Conservation (phyloP, 1,140 invertebrate species). For the Cotesia vestalis region DNA sequence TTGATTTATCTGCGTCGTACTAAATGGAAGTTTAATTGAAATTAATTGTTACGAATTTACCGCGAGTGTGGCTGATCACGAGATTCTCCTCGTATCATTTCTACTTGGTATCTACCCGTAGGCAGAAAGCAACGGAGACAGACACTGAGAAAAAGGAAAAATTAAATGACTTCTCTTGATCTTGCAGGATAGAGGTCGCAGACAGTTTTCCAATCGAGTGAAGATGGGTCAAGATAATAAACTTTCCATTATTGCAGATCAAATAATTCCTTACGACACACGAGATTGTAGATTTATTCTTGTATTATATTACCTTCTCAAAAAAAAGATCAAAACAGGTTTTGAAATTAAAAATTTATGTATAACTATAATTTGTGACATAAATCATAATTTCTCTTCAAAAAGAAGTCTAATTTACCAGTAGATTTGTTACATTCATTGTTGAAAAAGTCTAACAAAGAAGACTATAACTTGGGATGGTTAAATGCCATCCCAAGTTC, state of each 20-base stretch:
- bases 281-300: not conserved
- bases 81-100: not conserved
- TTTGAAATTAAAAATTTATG: not conserved
- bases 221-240: slow-evolving; percentile 3
- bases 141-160: not conserved
- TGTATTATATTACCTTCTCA: no score
- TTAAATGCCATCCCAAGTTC: not conserved
- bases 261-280: slow-evolving; percentile 16
- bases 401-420: not conserved
- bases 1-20: slow-evolving; percentile 32
- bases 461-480: not conserved
- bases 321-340: not conserved
- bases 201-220: slow-evolving; percentile 22
- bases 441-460: not conserved
- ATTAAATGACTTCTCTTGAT: not conserved
- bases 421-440: not conserved
- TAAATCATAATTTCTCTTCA: not conserved
- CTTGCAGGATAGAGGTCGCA: not conserved
- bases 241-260: not conserved
- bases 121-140: not conserved
- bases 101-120: not conserved
- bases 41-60: slow-evolving; percentile 43
- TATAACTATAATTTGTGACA: not conserved
- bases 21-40: slow-evolving; percentile 35
- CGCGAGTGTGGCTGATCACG: slow-evolving; percentile 31